Evolutionary conservation across 2,797 vertebrate genomes (phyloP), one percentile per base, ranked within the genome.

Genomic region (Gouania willdenowi): DNA sequence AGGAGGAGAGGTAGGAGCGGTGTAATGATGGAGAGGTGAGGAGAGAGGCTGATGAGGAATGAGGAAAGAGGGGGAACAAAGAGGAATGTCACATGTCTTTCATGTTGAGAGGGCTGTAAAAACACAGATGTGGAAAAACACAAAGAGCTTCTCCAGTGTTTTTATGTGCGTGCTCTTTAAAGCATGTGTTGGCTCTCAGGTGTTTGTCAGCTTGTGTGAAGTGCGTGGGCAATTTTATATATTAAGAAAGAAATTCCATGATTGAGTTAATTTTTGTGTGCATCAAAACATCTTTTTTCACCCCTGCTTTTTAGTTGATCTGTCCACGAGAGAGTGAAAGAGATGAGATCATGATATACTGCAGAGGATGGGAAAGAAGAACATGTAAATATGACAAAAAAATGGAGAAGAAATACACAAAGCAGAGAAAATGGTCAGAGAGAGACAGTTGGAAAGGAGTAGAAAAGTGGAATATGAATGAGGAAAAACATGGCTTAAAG

Each of bases 121-220:
- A 55, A 63, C 52, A 66, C 42, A 56, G 30, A 75, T 71, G 65
- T 62, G 27, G 62, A 71, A 66, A 71, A 66, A 78, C 65, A 79
- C 62, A 81, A 72, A 76, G 61, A 75, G 69, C 54, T 41, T 29
- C 63, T 53, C 32, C 20, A 44, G 26, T 57, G 23, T 50, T 29
- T 66, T 44, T 58, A 22, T 13, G 31, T 48, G 23, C 39, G 12
- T 16, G 32, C 25, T 23, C 41, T 31, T 24, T 43, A 35, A 41
- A 38, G 16, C 2, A 3, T 31, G 29, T 46, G 39, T 58, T 29
- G 56, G 37, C 17, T 41, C 30, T 39, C 14, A 22, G 10, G 20
- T 40, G 34, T 54, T 38, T 38, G 5, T 14, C 13, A 47, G 22
- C 18, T 20, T 32, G 13, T 22, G 16, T 61, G 16, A 40, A 47